Conservation (phyloP, 2,888 invertebrate species). For the Agriotes lineatus region DNA sequence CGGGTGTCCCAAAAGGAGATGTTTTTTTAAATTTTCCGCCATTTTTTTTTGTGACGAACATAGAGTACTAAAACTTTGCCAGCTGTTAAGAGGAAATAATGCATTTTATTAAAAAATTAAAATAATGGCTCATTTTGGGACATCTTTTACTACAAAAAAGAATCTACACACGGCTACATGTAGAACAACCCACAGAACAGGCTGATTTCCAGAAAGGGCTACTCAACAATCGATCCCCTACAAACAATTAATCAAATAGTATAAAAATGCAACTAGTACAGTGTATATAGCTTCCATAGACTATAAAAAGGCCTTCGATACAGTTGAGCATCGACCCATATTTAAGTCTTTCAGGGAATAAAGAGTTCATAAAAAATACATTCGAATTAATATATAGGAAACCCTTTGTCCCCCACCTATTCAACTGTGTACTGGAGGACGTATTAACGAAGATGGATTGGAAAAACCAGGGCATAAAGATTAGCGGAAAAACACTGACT, state of each 20-base stretch:
- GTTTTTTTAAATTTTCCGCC: too few relatives aligned
- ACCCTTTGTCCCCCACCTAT: background rate
- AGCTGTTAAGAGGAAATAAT: background rate
- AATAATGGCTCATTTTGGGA: too few relatives aligned
- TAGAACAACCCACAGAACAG: constrained; percentile 3
- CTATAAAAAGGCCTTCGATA: too few relatives aligned
- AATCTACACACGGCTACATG: background rate
- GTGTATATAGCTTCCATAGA: too few relatives aligned
- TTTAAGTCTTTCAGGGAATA: background rate
- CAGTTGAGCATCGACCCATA: too few relatives aligned
- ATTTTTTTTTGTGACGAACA: too few relatives aligned
- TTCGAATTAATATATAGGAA: background rate
- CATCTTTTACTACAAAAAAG: background rate
- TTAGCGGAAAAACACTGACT: too few relatives aligned
- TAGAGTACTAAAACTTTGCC: too few relatives aligned
- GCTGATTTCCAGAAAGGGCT: constrained; percentile 1
- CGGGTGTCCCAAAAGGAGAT: too few relatives aligned
- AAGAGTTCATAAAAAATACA: background rate
- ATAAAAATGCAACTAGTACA: too few relatives aligned
- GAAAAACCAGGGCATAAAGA: too few relatives aligned
- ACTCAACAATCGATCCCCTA: background rate
- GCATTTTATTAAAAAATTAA: background rate
- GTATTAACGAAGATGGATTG: background rate
- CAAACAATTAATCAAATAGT: too few relatives aligned
- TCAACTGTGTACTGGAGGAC: background rate